Evolutionary conservation across 92 coral and sea anemone species (phyloP), one percentile per base, ranked within the genome.

Genomic region (Phenganax subtilis): DNA sequence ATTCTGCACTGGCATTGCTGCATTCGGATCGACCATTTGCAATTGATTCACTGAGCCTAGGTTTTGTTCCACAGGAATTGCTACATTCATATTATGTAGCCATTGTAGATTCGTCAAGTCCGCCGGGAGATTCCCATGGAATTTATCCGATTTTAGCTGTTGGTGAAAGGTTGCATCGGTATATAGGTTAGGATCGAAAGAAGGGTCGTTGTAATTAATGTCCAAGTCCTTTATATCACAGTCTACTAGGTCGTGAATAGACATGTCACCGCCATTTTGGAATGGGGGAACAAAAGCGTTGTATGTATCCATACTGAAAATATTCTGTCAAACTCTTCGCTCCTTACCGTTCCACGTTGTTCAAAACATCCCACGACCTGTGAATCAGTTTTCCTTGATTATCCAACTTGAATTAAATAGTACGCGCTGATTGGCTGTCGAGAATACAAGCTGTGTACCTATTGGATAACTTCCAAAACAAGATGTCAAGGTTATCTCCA

Each of bases 1-100:
- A 91, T 92, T 90, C 85, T 96, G 99, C 55, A 96, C 97, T 27
- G 99, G 99, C 96, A 96, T 91, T 67, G 97, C 99, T 51, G 99
- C 92, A 72, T 96, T 96, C 0, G 99, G 99, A 77, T 96, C 99
- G 51, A 96, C 99, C 99, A 96, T 96, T 72, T 90, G 92, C 67
- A 55, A 55, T 37, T 57, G 30, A 65, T 90, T 91, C 66, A 76
- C 84, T 37, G 81, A 67, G 11, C 88, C 75, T 51, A 90, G 89
- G 25, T 69, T 54, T 86, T 96, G 91, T 79, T 96, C 99, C 90
- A 92, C 93, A 10, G 99, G 97, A 76, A 96, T 96, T 76, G 96
- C 91, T 56, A 96, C 99, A 76, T 93, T 92, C 83, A 79, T 64
- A 69, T 52, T 55, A 57, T 96, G 99, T 47, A 96, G 90, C 99